Conservation (phyloP, 64 coral and sea anemone genomes). For the Astreopora myriophthalma region DNA sequence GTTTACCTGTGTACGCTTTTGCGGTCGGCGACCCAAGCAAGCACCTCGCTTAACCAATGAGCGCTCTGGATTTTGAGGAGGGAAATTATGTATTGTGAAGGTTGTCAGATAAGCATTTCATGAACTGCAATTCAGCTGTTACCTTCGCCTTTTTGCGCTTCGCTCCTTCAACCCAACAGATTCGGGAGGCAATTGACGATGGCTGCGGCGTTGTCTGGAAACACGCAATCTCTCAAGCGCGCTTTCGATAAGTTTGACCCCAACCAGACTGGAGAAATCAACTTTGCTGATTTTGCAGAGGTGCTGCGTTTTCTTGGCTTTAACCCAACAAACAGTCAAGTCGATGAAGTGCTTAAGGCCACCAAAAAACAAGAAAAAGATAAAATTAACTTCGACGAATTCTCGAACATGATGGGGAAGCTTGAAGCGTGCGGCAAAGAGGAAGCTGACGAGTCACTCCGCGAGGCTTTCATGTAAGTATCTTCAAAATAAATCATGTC, state of each 20-base stretch:
- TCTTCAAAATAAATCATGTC: neutral
- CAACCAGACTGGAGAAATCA: slow-evolving; percentile 66
- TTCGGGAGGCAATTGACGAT: neutral
- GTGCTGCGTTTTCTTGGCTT: slow-evolving; percentile 54
- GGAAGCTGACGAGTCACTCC: slow-evolving; percentile 58
- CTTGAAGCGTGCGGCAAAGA: slow-evolving; percentile 50
- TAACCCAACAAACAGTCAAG: slow-evolving; percentile 56
- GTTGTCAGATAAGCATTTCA: neutral
- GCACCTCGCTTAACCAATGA: neutral
- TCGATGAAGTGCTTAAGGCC: slow-evolving; percentile 48
- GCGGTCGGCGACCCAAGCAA: neutral
- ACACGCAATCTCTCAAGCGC: neutral
- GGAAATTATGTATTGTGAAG: slow-evolving; percentile 25
- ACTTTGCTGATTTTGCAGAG: slow-evolving; percentile 48
- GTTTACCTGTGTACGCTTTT: neutral
- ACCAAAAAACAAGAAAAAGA: slow-evolving; percentile 69
- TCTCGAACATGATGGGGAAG: slow-evolving; percentile 76
- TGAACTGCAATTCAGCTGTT: neutral
- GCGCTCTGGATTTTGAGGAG: neutral
- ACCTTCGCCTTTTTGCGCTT: neutral
- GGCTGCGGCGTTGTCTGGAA: neutral
- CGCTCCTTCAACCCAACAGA: neutral
- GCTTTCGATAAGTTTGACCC: slow-evolving; percentile 72
- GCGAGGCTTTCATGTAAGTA: slow-evolving; percentile 87
- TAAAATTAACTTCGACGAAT: slow-evolving; percentile 82